A percentile compares a stretch with the other conserved stretches of the same genome.
These are phyloP conservation scores for Sebastes itinus DNA, from an alignment of 2,797 vertebrate species.

Conservation along the genomic window DNA sequence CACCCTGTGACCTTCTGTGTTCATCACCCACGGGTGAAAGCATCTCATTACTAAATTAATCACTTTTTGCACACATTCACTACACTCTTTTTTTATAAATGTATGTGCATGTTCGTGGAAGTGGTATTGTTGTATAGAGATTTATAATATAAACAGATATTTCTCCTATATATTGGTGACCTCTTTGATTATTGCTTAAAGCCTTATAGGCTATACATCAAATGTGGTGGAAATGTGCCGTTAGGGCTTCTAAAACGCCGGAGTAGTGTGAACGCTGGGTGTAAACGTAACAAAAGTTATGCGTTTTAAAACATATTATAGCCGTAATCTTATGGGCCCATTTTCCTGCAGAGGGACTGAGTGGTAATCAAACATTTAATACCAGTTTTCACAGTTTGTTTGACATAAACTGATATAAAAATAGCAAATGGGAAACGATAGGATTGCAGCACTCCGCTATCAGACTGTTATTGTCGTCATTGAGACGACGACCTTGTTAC, in stretches of 20 bases:
- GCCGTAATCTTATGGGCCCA: background rate
- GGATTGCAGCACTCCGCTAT: background rate
- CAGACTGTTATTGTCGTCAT: background rate
- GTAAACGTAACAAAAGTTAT: background rate
- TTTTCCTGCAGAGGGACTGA: background rate
- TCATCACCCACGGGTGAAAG: slow-evolving; percentile 34
- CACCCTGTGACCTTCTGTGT: slow-evolving; percentile 36
- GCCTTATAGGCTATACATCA: background rate
- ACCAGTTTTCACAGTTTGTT: slow-evolving; percentile 3
- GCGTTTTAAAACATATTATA: background rate
- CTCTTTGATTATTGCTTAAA: background rate
- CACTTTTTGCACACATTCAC: background rate
- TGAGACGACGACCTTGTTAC: slow-evolving; percentile 48
- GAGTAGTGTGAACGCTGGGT: too few species aligned
- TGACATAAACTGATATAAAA: slow-evolving; percentile 21
- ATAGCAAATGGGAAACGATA: background rate
- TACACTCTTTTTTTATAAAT: background rate
- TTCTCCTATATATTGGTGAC: too few species aligned
- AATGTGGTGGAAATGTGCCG: too few species aligned
- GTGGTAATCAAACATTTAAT: background rate
- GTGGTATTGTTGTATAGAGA: background rate
- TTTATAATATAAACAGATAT: background rate
- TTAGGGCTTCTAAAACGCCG: too few species aligned
- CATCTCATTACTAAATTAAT: slow-evolving; percentile 51
- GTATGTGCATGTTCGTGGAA: background rate